A percentile compares a stretch with the other conserved stretches of the same genome.
These are phyloP conservation scores for Epinephelus moara DNA, from an alignment of 2,113 vertebrate genomes.

Conservation along the genomic window DNA sequence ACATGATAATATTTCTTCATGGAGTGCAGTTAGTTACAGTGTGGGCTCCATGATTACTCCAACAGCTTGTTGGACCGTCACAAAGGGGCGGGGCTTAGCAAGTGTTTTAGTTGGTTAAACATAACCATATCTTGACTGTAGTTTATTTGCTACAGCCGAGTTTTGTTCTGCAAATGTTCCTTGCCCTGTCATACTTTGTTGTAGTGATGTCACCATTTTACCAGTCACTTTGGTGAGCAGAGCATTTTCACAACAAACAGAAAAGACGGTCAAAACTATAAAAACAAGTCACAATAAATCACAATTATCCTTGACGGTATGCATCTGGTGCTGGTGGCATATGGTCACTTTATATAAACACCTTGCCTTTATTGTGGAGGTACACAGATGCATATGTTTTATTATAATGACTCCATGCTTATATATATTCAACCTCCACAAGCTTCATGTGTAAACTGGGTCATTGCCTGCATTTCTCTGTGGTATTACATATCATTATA, in stretches of 20 bases:
- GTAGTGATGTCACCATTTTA: no score
- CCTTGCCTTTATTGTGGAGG: constrained; percentile 6
- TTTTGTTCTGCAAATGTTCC: background rate
- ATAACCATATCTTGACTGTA: background rate
- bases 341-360: constrained; percentile 9
- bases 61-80: no score
- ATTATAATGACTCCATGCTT: constrained; percentile 7
- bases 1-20: no score
- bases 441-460: background rate
- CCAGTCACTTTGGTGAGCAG: background rate
- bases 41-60: no score
- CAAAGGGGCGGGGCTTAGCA: no score
- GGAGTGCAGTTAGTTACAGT: no score
- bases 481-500: constrained; percentile 30
- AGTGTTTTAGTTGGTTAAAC: background rate
- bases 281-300: constrained; percentile 16
- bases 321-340: background rate
- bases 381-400: constrained; percentile 3
- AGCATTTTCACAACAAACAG: background rate
- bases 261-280: background rate
- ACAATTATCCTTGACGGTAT: constrained; percentile 1
- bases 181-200: background rate
- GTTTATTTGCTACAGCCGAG: background rate
- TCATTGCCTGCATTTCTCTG: constrained; percentile 9
- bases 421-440: constrained; percentile 2